A percentile compares a stretch with the other conserved stretches of the same genome.
These are phyloP conservation scores for Nyleta sp. DNA, from an alignment of 2,888 invertebrate genomes.

Conservation along the genomic window DNA sequence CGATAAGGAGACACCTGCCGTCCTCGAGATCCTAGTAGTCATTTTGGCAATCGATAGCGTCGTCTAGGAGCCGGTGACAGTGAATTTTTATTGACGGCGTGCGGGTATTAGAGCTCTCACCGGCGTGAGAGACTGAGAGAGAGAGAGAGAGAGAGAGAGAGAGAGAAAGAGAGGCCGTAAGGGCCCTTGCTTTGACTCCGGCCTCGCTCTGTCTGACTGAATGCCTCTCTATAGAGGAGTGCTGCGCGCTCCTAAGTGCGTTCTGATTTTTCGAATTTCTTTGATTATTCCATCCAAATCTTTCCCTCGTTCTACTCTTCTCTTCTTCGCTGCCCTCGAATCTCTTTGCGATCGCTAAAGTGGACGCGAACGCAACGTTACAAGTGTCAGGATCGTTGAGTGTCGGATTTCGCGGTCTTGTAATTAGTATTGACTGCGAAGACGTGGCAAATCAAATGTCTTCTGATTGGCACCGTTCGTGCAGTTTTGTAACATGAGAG, in stretches of 20 bases:
- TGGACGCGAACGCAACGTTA: conserved; percentile 25
- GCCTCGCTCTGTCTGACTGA: conserved; percentile 75
- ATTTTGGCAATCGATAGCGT: conserved; percentile 46
- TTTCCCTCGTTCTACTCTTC: conserved; percentile 54
- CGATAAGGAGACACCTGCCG: conserved; percentile 56
- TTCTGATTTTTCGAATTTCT: conserved; percentile 75
- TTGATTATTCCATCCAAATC: conserved; percentile 71
- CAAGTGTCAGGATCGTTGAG: conserved; percentile 33
- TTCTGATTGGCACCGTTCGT: no score
- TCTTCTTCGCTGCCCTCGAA: conserved; percentile 42
- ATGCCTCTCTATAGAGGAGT: conserved; percentile 75
- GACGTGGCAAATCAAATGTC: no score
- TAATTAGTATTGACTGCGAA: no score
- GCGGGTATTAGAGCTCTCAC: conserved; percentile 42
- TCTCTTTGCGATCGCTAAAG: conserved; percentile 18
- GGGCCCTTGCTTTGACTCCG: conserved; percentile 81
- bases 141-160: no score
- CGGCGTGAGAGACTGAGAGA: no score
- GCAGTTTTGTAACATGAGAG: no score
- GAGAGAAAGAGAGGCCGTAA: conserved; percentile 69
- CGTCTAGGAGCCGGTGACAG: conserved; percentile 14
- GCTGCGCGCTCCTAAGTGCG: conserved; percentile 79
- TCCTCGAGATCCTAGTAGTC: conserved; percentile 20
- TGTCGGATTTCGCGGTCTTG: conserved; percentile 28
- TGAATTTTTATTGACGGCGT: conserved; percentile 48